Evolutionary conservation across 1,140 invertebrate genomes (phyloP).

Genomic region (Dendrolimus kikuchii): DNA sequence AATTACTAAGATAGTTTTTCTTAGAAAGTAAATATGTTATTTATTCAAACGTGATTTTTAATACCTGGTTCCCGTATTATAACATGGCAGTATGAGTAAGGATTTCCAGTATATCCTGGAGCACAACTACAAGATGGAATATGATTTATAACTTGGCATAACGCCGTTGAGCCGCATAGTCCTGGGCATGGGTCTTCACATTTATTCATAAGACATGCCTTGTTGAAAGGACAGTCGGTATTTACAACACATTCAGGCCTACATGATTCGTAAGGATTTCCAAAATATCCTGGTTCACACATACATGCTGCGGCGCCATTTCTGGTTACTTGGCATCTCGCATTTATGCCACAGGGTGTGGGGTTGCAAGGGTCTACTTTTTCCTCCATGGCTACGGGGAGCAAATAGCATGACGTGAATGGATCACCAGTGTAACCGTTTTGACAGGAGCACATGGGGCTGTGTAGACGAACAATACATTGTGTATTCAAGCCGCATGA

Average conservation of each 20-base stretch:
- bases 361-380: constrained; percentile 75
- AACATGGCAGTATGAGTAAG: constrained; percentile 76
- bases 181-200: constrained; percentile 81
- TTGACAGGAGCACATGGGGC: constrained; percentile 81
- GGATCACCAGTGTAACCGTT: constrained; percentile 66
- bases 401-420: constrained; percentile 49
- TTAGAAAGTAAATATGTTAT: constrained; percentile 67
- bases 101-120: constrained; percentile 81
- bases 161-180: constrained; percentile 77
- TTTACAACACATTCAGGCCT: constrained; percentile 80
- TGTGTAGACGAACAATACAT: constrained; percentile 82
- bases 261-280: constrained; percentile 73
- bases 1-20: constrained; percentile 79
- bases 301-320: constrained; percentile 74
- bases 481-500: constrained; percentile 78
- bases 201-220: constrained; percentile 77
- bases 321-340: constrained; percentile 74
- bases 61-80: constrained; percentile 69
- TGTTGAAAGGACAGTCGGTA: constrained; percentile 75
- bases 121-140: constrained; percentile 80
- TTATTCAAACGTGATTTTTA: neutral
- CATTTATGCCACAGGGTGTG: constrained; percentile 79
- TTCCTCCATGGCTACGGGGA: constrained; percentile 30
- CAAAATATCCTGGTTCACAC: constrained; percentile 80
- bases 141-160: constrained; percentile 80